phyloP scores from a whole-genome alignment of 2,888 invertebrate genomes.

The Steinernema carpocapsae region DNA sequence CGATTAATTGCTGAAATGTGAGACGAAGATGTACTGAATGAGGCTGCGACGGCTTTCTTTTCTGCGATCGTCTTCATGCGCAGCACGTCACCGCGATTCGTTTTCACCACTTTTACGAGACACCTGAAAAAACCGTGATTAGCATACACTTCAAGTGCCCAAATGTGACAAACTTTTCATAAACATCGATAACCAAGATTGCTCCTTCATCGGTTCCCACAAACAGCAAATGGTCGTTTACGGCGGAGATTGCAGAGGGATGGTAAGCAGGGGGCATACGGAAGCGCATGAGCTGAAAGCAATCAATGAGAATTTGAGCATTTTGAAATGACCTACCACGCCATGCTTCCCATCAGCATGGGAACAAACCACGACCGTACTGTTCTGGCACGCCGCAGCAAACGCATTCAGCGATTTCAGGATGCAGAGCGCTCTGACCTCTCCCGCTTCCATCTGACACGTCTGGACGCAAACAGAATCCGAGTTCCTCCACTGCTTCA shows the following conservation, averaged over 20 bases:
- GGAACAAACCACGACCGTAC: not conserved
- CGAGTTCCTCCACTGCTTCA: slow-evolving; percentile 16
- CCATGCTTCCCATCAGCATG: not conserved
- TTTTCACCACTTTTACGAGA: slow-evolving; percentile 37
- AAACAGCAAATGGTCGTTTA: slow-evolving; percentile 31
- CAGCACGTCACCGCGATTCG: slow-evolving; percentile 70
- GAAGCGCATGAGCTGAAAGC: slow-evolving; percentile 5
- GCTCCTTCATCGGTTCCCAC: slow-evolving; percentile 43
- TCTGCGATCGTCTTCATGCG: slow-evolving; percentile 73
- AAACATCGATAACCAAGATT: slow-evolving; percentile 40
- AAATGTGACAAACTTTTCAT: slow-evolving; percentile 38
- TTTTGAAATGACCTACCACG: not conserved
- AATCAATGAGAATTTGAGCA: not conserved
- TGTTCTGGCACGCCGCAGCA: slow-evolving; percentile 29
- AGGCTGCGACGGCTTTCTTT: slow-evolving; percentile 74
- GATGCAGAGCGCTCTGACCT: not conserved
- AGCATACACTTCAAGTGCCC: too few relatives aligned
- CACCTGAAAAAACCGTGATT: too few relatives aligned
- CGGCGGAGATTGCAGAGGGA: not conserved
- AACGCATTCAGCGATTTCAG: not conserved
- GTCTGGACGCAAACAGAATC: not conserved
- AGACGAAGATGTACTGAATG: not conserved
- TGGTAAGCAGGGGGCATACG: not conserved
- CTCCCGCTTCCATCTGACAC: not conserved
- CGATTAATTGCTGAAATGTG: not conserved